Evolutionary conservation across 2,888 invertebrate genomes (phyloP).

Genomic region (Cerceris ruficornis): DNA sequence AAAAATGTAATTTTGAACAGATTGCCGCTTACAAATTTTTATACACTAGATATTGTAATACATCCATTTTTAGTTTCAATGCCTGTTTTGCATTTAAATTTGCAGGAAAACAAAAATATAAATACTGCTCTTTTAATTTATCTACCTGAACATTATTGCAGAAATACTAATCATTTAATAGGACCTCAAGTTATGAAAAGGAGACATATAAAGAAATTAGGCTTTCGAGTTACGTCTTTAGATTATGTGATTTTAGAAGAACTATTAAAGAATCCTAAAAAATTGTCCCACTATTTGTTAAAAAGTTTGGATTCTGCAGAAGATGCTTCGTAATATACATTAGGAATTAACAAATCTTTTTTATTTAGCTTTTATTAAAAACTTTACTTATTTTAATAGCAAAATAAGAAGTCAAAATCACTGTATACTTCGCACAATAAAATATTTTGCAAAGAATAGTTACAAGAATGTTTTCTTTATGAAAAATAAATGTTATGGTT

Average conservation of each 20-base stretch:
- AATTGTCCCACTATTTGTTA: constrained; percentile 83
- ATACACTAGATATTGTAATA: constrained; percentile 85
- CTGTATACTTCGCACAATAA: too few species aligned
- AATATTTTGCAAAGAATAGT: too few species aligned
- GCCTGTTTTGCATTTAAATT: constrained; percentile 82
- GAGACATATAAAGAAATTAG: constrained; percentile 85
- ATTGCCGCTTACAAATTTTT: constrained; percentile 84
- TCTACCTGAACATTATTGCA: constrained; percentile 87
- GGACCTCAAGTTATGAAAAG: constrained; percentile 86
- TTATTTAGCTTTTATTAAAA: too few species aligned
- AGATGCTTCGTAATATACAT: constrained; percentile 58
- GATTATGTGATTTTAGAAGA: constrained; percentile 83
- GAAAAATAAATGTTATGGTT: too few species aligned
- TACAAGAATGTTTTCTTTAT: too few species aligned
- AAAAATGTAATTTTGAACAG: constrained; percentile 83
- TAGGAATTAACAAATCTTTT: too few species aligned
- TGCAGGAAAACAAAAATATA: constrained; percentile 80
- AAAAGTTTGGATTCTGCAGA: constrained; percentile 81
- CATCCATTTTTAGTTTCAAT: constrained; percentile 79
- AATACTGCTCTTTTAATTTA: constrained; percentile 85
- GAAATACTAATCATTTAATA: constrained; percentile 83
- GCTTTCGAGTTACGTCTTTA: constrained; percentile 85
- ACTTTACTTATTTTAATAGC: too few species aligned
- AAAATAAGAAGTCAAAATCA: too few species aligned
- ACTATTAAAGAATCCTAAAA: constrained; percentile 82